phyloP scores from a whole-genome alignment of 2,113 vertebrate species.

The Pavo muticus region DNA sequence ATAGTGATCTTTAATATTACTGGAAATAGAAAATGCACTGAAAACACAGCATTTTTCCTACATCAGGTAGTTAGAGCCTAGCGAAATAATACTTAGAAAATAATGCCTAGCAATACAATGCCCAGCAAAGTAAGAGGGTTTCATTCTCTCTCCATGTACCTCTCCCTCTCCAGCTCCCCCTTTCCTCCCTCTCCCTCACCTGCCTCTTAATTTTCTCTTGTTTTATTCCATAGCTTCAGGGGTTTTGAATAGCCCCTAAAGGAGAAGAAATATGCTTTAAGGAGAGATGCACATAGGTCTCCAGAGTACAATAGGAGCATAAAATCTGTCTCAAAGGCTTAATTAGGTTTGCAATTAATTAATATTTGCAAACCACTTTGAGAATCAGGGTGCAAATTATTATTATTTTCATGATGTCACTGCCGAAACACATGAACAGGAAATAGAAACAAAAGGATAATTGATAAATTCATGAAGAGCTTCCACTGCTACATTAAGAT shows the following conservation, averaged over 20 bases:
- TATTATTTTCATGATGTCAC: conserved; percentile 60
- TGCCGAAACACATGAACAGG: conserved; percentile 23
- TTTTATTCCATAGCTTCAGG: not conserved
- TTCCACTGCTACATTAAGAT: not conserved
- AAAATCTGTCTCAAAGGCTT: conserved; percentile 64
- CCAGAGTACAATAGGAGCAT: conserved; percentile 32
- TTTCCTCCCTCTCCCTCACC: not conserved
- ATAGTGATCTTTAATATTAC: not conserved
- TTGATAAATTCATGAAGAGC: not conserved
- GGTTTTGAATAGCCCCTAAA: not conserved
- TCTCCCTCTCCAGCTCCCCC: not conserved
- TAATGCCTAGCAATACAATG: not conserved
- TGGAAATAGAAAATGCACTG: not conserved
- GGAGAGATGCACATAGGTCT: conserved; percentile 13
- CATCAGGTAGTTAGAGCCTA: not conserved
- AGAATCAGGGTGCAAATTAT: conserved; percentile 50
- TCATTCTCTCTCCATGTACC: not conserved
- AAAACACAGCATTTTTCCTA: not conserved
- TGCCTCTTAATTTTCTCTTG: not conserved
- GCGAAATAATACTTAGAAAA: not conserved
- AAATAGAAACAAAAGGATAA: conserved; percentile 57
- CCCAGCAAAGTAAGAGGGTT: not conserved
- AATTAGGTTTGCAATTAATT: conserved; percentile 66
- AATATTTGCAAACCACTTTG: conserved; percentile 67
- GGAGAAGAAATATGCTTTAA: conserved; percentile 6